These are phyloP conservation scores for Myotis pilosus DNA, from an alignment of 2,797 vertebrate species.

Conservation along the genomic window DNA sequence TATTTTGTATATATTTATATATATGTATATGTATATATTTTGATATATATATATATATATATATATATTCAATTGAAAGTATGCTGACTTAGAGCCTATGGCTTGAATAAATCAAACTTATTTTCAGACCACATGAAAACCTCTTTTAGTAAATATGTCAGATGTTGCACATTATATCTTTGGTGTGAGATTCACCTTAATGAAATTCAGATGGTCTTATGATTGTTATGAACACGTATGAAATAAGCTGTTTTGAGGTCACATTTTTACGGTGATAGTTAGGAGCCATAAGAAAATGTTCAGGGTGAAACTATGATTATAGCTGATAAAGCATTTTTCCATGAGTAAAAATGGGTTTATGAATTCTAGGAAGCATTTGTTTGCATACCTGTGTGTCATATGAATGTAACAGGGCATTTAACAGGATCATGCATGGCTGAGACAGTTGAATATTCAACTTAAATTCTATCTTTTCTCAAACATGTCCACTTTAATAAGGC, in stretches of 20 bases:
- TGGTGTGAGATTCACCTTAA: neutral
- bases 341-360: neutral
- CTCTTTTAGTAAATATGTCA: neutral
- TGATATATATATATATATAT: too few species aligned
- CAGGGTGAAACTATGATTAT: neutral
- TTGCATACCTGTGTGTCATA: neutral
- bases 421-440: neutral
- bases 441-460: neutral
- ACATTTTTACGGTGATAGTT: neutral
- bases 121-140: constrained; percentile 2
- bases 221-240: neutral
- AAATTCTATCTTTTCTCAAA: neutral
- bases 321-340: neutral
- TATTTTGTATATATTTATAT: too few species aligned
- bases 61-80: neutral
- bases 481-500: neutral
- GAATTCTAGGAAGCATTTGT: constrained; percentile 21
- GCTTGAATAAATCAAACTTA: neutral
- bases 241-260: neutral
- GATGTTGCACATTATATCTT: neutral
- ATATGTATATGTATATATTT: too few species aligned
- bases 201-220: neutral
- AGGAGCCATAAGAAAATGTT: neutral
- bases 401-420: neutral
- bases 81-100: neutral